phyloP scores from a whole-genome alignment of 2,797 vertebrate species.

The Micropoecilia bifurca region DNA sequence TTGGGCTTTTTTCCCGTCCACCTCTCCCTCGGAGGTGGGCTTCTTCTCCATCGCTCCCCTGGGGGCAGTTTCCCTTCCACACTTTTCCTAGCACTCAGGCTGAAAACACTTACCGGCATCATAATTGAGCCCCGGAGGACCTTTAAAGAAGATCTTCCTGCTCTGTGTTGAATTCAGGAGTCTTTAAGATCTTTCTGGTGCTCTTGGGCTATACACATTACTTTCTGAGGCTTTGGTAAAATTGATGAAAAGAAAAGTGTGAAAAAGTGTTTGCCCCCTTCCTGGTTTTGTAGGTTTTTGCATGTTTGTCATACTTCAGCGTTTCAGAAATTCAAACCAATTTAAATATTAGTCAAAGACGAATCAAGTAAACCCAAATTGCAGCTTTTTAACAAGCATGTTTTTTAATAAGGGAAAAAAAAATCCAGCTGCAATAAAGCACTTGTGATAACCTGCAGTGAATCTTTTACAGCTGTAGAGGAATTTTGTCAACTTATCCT shows the following conservation, averaged over 20 bases:
- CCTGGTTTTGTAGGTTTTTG: too few species aligned
- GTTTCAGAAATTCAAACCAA: not conserved
- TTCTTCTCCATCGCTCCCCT: constrained; percentile 45
- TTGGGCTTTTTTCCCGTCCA: constrained; percentile 19
- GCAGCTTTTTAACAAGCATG: not conserved
- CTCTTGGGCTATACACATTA: constrained; percentile 23
- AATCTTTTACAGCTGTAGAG: not conserved
- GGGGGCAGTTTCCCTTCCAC: constrained; percentile 47
- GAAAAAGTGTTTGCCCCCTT: not conserved
- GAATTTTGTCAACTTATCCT: not conserved
- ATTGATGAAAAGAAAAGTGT: not conserved
- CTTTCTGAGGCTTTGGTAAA: constrained; percentile 7
- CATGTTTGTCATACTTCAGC: too few species aligned
- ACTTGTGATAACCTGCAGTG: not conserved
- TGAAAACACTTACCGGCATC: constrained; percentile 61
- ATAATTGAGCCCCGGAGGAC: constrained; percentile 71
- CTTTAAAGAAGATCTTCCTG: constrained; percentile 43
- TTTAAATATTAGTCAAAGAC: not conserved
- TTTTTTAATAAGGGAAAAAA: not conserved
- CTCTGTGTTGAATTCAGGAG: constrained; percentile 42
- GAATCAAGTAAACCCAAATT: not conserved
- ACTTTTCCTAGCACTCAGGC: constrained; percentile 30
- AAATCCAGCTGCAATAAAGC: not conserved
- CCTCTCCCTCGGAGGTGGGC: constrained; percentile 48
- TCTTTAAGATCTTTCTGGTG: constrained; percentile 44